Conservation (phyloP, 2,797 vertebrate genomes). For the Balearica regulorum region DNA sequence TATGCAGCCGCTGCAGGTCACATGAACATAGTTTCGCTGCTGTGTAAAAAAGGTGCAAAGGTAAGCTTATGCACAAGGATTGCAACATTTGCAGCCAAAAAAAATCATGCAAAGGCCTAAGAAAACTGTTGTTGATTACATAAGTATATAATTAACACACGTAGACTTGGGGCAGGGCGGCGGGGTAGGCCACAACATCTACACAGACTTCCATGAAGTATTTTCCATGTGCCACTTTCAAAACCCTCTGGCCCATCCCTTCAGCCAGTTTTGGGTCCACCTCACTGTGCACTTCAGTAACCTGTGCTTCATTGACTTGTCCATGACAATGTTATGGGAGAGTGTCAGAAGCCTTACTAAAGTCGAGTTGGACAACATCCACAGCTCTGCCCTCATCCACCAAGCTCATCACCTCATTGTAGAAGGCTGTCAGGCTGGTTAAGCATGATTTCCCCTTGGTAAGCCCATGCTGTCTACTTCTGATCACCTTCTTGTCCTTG, state of each 20-base stretch:
- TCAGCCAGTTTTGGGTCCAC: not conserved
- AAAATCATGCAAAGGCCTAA: not conserved
- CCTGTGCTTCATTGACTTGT: not conserved
- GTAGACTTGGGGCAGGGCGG: no score
- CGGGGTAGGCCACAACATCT: not conserved
- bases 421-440: not conserved
- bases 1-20: constrained; percentile 92
- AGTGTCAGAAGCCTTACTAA: not conserved
- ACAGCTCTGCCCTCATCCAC: not conserved
- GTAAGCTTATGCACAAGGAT: constrained; percentile 66
- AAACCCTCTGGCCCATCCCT: not conserved
- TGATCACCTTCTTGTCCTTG: not conserved
- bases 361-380: not conserved
- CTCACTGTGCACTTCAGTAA: rapidly evolving
- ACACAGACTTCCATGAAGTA: not conserved
- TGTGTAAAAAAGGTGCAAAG: constrained; percentile 88
- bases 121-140: not conserved
- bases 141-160: not conserved
- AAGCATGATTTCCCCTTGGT: not conserved
- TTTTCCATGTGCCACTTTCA: not conserved
- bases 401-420: not conserved
- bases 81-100: not conserved
- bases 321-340: not conserved
- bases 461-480: not conserved
- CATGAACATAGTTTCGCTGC: constrained; percentile 83